Base-by-base conservation (phyloP, 2,797 vertebrate species). In the Liparis tanakae region DNA sequence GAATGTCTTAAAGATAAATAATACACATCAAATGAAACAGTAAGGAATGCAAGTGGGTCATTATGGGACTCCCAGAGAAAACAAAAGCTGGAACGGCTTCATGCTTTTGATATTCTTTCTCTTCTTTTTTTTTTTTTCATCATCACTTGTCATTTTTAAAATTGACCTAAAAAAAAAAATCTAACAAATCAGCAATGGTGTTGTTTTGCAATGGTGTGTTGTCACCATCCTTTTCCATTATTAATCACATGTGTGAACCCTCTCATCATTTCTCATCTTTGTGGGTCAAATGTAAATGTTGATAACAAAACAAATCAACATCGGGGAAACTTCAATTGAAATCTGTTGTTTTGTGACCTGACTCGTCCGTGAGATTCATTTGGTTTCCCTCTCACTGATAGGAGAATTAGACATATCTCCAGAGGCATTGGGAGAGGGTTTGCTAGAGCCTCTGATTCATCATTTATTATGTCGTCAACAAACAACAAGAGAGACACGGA, bases 31-130 rank as follows among this genome's bases (percentile, higher is more conserved):
- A 86, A 81, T 51, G 60, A 81, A 86, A 76, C 70, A 53, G 67
- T 70, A 58, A 77, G 50, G 39, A 70, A 67, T 83, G 78, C 76
- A 91, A 90, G 75, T 92, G 87, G 92, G 92, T 92, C 89, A 83
- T 89, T 82, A 86, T 82, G 78, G 62, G 84, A 86, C 88, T 90
- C 90, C 63, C 63, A 76, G 88, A 92, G 89, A 67, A 80, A 88
- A 77, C 64, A 56, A 66, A 67, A 68, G 77, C 80, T 86, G 82
- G 57, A 87, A 80, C 8, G 51, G 44, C 25, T 65, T 87, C 68
- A 54, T 30, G 34, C 59, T 70, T 86, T 81, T 78, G 17, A 80
- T 84, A 80, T 81, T 70, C 59, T 58, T 34, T 7, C 56, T 18
- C 13, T 51, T 53, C 54, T 37, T 48, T 65, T 82, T 44, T 51